These are phyloP conservation scores for Rhea americana DNA, from an alignment of 2,113 vertebrate genomes.

Conservation along the genomic window DNA sequence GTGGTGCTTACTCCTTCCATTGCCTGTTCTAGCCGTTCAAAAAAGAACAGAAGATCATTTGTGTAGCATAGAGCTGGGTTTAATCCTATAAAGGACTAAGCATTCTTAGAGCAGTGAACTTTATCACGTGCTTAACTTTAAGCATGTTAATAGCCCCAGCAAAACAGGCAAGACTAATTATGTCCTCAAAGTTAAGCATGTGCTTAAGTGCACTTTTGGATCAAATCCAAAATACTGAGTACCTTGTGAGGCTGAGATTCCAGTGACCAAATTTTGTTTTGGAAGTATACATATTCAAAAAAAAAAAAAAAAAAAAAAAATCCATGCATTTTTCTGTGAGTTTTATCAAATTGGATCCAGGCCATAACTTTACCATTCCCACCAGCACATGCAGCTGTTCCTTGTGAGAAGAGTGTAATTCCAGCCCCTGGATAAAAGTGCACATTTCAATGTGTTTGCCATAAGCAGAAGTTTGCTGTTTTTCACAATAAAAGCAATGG, in stretches of 20 bases:
- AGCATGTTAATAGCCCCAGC: slow-evolving; percentile 17
- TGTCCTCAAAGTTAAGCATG: slow-evolving; percentile 33
- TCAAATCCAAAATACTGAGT: slow-evolving; percentile 11
- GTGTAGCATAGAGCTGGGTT: background rate
- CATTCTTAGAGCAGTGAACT: slow-evolving; percentile 16
- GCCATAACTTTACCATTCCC: slow-evolving; percentile 53
- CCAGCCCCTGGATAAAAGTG: slow-evolving; percentile 49
- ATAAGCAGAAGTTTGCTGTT: background rate
- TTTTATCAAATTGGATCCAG: slow-evolving; percentile 41
- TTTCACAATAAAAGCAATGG: slow-evolving; percentile 26
- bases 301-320: no score
- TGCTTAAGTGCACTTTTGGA: slow-evolving; percentile 53
- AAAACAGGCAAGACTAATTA: slow-evolving; percentile 46
- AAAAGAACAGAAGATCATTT: slow-evolving; percentile 34
- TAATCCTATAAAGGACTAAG: slow-evolving; percentile 50
- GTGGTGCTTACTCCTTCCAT: background rate
- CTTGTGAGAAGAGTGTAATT: slow-evolving; percentile 51
- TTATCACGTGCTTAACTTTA: slow-evolving; percentile 49
- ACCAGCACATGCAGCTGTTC: slow-evolving; percentile 59
- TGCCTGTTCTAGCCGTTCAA: slow-evolving; percentile 47
- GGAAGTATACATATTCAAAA: background rate
- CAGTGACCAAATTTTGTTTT: background rate
- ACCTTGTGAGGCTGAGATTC: slow-evolving; percentile 7
- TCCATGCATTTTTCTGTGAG: background rate
- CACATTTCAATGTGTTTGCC: slow-evolving; percentile 39